Evolutionary conservation across 2,888 invertebrate genomes (phyloP), one percentile per base, ranked within the genome.

Genomic region (Anoncus sp.): DNA sequence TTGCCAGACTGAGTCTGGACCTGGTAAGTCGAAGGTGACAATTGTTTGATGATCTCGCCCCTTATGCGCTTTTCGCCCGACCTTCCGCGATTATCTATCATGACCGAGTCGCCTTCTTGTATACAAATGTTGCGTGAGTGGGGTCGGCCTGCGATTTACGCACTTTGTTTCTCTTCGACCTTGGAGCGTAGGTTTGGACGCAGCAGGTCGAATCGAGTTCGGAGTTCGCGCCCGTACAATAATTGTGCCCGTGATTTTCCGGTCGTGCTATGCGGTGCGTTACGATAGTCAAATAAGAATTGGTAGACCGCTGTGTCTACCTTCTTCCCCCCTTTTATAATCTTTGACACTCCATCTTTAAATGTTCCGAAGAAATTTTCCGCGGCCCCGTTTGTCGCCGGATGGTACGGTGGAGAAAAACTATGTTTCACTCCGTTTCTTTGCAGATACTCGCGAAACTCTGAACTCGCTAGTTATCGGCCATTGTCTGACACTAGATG

Each of bases 221-320:
- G n/a, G 47, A 31, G 59, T 6, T 75, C 67, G 20, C 72, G 63
- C 3, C 18, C 43, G 10, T 62, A 79, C 40, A 78, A 16, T 53
- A 78, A n/a, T 49, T 66, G 60, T 2, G 72, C 75, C 24, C 75
- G 79, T 3, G 69, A 65, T 16, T 69, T 31, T 0, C 77, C 70
- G 6, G 77, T 81, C 5, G 79, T 79, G 20, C 22, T 31, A 5
- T 81, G 77, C 12, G 70, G 73, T 7, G 60, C 49, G 24, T 62
- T 51, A 0, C 77, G 62, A 31, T 81, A 81, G 27, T 71, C 76
- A 22, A 81, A 67, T 14, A 81, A 27, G 43, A 78, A 81, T 35
- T 55, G 12, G 16, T 65, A 4, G 12, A 70, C 47, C 40, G 78
- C 74, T 5, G 22, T 47, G 7, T 73, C 70, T 3, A 71, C 43